Conservation (phyloP, 2,113 vertebrate species). For the Sturnus vulgaris region DNA sequence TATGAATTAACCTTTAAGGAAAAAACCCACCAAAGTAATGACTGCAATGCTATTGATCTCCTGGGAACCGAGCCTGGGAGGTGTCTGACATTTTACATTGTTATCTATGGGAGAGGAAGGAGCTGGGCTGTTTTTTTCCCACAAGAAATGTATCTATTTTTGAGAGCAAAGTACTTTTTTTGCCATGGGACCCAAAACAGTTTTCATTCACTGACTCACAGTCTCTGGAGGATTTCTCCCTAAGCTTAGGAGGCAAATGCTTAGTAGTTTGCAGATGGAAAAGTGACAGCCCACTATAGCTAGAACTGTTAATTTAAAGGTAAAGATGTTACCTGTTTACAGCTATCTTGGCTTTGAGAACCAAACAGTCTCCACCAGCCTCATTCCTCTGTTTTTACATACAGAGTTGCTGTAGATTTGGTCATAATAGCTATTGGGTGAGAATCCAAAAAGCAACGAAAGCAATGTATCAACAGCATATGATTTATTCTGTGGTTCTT, state of each 20-base stretch:
- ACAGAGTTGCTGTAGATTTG: neutral
- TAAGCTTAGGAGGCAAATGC: slow-evolving; percentile 12
- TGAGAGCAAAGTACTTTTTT: slow-evolving; percentile 39
- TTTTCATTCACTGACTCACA: slow-evolving; percentile 42
- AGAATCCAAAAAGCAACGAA: neutral
- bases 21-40: neutral
- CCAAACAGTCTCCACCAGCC: neutral
- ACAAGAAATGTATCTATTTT: slow-evolving; percentile 61
- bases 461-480: neutral
- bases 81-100: slow-evolving; percentile 36
- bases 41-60: neutral
- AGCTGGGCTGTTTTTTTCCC: slow-evolving; percentile 49
- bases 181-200: slow-evolving; percentile 50
- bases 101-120: slow-evolving; percentile 51
- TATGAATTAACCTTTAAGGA: neutral
- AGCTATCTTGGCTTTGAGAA: neutral
- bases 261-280: slow-evolving; percentile 11
- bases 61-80: slow-evolving; percentile 13
- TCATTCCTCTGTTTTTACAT: neutral
- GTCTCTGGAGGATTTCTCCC: slow-evolving; percentile 38
- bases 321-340: neutral
- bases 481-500: slow-evolving; percentile 25
- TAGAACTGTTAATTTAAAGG: neutral
- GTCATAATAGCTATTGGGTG: neutral
- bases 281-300: neutral